A percentile compares a stretch with the other conserved stretches of the same genome.
phyloP scores from a whole-genome alignment of 1,140 invertebrate genomes.

The Campoletis sonorensis region DNA sequence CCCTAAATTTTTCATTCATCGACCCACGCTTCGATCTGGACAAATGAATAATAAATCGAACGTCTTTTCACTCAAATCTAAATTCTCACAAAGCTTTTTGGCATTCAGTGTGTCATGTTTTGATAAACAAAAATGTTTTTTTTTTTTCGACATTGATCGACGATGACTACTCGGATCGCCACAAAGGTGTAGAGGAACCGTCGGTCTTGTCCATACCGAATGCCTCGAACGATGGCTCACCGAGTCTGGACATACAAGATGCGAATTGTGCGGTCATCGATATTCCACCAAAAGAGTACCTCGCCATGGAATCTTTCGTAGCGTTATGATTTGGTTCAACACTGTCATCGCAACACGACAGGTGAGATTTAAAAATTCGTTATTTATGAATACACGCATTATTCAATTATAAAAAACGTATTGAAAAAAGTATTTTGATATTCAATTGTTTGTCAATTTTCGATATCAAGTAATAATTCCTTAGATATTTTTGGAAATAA shows the following conservation, averaged over 20 bases:
- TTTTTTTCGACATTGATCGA: slow-evolving; percentile 6
- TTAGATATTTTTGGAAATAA: too few relatives aligned
- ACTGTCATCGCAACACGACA: slow-evolving; percentile 79
- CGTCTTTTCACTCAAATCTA: too few relatives aligned
- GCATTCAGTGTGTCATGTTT: not conserved
- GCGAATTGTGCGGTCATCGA: slow-evolving; percentile 79
- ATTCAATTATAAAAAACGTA: too few relatives aligned
- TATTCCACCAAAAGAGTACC: slow-evolving; percentile 78
- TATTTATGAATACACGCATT: not conserved
- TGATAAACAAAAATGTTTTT: not conserved
- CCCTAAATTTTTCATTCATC: not conserved
- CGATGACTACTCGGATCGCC: not conserved
- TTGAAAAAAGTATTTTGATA: too few relatives aligned
- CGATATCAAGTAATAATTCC: too few relatives aligned
- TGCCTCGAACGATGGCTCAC: slow-evolving; percentile 84
- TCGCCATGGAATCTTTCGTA: slow-evolving; percentile 75
- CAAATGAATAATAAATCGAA: not conserved
- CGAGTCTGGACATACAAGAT: slow-evolving; percentile 79
- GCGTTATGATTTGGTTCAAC: slow-evolving; percentile 77
- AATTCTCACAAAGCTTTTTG: too few relatives aligned
- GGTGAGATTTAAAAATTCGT: slow-evolving; percentile 57
- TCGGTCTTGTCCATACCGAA: slow-evolving; percentile 81
- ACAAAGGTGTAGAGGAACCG: slow-evolving; percentile 80
- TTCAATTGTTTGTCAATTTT: too few relatives aligned
- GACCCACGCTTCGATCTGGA: too few relatives aligned